Evolutionary conservation across 2,888 invertebrate species (phyloP), one percentile per base, ranked within the genome.

Genomic region (Caenorhabditis virilis): DNA sequence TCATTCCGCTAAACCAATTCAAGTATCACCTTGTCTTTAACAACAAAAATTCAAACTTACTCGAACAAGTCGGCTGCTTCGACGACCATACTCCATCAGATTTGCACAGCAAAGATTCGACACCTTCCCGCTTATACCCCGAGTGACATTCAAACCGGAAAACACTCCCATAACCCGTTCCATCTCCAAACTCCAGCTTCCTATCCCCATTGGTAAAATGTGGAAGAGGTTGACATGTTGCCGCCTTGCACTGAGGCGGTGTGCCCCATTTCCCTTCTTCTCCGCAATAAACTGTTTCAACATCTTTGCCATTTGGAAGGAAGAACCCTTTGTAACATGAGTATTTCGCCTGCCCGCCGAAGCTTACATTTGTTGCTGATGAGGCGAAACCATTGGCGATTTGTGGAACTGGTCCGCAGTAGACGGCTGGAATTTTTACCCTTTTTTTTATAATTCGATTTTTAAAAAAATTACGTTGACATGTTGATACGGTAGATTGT

Each of bases 311-410:
- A 49, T 92, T 91, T 5, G 92, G 89, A 82, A 95, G 95, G 49
- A 92, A 92, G 67, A 82, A 82, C 11, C 82, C 95, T 52, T 94
- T 93, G 84, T 95, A 95, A 84, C 95, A 95, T 83, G 94, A 93
- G 84, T 95, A 95, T 84, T 92, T 93, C 54, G 66, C 68, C 11
- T 55, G 56, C 4, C 72, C 95, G 66, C 90, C 88, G 83, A 92
- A 95, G 0, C 94, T 95, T 7, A 95, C 95, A 84, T 95, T 95
- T 3, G 93, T 91, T 0, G 95, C 93, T 46, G 92, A 92, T 83
- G 93, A 93, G 2, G 94, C 94, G 85, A 94, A 95, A 46, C 95
- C 95, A 84, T 95, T 95, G 83, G 93, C 92, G 69, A 95, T 95
- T 88, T 95, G 95, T 54, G 95, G 95, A 46, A 95, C 95, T 23